A percentile compares a stretch with the other conserved stretches of the same genome.
These are phyloP conservation scores for Flexamia atlantica DNA, from an alignment of 2,888 invertebrate genomes.

Conservation along the genomic window DNA sequence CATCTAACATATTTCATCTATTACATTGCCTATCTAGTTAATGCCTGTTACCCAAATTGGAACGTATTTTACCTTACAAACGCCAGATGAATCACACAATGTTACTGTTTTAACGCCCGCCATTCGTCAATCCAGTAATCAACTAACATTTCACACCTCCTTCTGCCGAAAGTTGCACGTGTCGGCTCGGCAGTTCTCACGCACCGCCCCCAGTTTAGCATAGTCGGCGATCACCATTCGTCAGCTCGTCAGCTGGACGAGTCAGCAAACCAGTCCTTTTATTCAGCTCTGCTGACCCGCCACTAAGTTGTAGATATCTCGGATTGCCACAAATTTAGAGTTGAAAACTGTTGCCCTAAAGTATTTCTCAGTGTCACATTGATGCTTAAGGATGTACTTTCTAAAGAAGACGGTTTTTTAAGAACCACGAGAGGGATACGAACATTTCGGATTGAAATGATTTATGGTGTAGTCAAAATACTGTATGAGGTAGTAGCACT, in stretches of 20 bases:
- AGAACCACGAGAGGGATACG: neutral
- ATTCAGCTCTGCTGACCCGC: neutral
- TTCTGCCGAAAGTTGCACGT: neutral
- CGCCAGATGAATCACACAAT: too few relatives aligned
- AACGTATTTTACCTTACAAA: too few relatives aligned
- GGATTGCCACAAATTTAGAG: neutral
- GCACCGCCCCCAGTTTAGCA: neutral
- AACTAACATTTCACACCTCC: too few relatives aligned
- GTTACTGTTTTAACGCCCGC: too few relatives aligned
- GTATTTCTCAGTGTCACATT: neutral
- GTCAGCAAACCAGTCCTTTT: neutral
- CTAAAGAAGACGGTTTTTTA: neutral
- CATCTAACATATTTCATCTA: too few relatives aligned
- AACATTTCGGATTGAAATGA: neutral
- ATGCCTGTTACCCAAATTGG: too few relatives aligned
- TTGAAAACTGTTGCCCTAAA: neutral
- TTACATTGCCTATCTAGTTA: too few relatives aligned
- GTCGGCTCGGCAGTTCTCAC: neutral
- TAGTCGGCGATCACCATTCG: neutral
- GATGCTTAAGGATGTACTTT: neutral
- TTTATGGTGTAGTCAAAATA: too few relatives aligned
- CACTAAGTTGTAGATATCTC: neutral
- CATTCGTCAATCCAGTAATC: too few relatives aligned
- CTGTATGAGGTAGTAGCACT: too few relatives aligned
- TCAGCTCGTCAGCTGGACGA: neutral